Percentiles rank a stretch among this genome's conserved stretches.
These are phyloP conservation scores for Drosophila longiperda DNA, from an alignment of 2,888 invertebrate genomes.

Conservation along the genomic window DNA sequence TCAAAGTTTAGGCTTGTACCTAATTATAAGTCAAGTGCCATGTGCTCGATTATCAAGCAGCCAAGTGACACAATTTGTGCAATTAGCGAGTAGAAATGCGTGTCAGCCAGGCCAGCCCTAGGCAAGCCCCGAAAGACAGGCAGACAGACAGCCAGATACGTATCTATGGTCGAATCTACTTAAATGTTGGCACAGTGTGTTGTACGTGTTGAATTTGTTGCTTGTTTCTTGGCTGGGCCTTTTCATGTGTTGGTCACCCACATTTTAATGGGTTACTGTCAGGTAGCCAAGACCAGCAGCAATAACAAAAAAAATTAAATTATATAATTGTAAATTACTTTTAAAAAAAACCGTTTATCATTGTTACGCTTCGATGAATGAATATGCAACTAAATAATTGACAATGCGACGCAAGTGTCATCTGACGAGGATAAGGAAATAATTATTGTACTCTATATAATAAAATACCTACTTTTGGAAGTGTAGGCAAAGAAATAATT, in stretches of 20 bases:
- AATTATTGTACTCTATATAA: constrained; percentile 17
- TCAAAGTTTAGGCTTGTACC: constrained; percentile 18
- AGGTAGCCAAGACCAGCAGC: constrained; percentile 31
- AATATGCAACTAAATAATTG: constrained; percentile 69
- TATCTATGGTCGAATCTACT: constrained; percentile 35
- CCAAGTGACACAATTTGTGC: constrained; percentile 57
- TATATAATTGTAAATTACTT: constrained; percentile 52
- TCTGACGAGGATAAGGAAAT: constrained; percentile 20
- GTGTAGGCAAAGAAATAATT: neutral
- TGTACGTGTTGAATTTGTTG: constrained; percentile 13
- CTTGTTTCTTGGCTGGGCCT: constrained; percentile 25
- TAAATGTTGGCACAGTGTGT: constrained; percentile 11
- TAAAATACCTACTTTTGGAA: neutral
- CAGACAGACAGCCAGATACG: neutral
- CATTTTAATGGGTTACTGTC: constrained; percentile 63
- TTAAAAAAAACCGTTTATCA: constrained; percentile 25
- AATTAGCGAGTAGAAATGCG: constrained; percentile 49
- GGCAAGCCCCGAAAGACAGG: constrained; percentile 10
- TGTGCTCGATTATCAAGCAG: constrained; percentile 58
- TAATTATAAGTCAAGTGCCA: constrained; percentile 69
- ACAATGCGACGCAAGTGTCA: constrained; percentile 57
- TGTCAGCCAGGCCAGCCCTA: constrained; percentile 17
- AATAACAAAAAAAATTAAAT: constrained; percentile 43
- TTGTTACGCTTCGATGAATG: constrained; percentile 54
- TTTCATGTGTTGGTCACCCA: constrained; percentile 62